Conservation (phyloP, 2,888 invertebrate species). For the Platerodrilus igneus region DNA sequence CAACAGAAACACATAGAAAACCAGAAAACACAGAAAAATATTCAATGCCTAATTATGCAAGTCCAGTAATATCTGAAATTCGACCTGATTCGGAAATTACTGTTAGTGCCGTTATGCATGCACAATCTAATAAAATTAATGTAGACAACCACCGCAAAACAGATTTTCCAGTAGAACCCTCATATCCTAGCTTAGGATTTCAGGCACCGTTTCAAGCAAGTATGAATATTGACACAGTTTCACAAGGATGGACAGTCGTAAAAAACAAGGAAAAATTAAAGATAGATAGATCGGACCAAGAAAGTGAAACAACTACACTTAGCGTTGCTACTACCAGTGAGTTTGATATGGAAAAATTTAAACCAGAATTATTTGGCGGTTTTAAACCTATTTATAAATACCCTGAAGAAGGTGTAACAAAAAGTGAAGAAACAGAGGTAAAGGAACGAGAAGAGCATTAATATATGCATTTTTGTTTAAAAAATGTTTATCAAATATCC, state of each 20-base stretch:
- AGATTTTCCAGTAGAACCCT: not conserved
- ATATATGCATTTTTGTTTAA: too few species aligned
- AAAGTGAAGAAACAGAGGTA: too few species aligned
- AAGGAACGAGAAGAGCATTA: too few species aligned
- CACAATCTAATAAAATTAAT: slow-evolving; percentile 38
- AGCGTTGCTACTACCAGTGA: slow-evolving; percentile 46
- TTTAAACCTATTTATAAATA: slow-evolving; percentile 62
- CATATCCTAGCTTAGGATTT: slow-evolving; percentile 51
- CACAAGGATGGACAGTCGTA: slow-evolving; percentile 62
- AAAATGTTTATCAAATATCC: too few species aligned
- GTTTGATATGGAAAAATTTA: slow-evolving; percentile 63
- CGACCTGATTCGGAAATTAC: slow-evolving; percentile 44
- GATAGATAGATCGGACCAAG: slow-evolving; percentile 28
- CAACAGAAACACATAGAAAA: slow-evolving; percentile 50
- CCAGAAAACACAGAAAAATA: slow-evolving; percentile 38
- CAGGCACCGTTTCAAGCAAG: slow-evolving; percentile 68
- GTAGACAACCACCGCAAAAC: too few species aligned
- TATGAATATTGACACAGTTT: slow-evolving; percentile 54
- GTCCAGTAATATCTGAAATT: slow-evolving; percentile 51
- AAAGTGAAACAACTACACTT: slow-evolving; percentile 38
- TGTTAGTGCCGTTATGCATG: slow-evolving; percentile 47
- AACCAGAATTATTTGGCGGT: slow-evolving; percentile 64
- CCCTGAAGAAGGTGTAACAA: slow-evolving; percentile 34
- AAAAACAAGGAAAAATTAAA: slow-evolving; percentile 38
- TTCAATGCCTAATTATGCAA: slow-evolving; percentile 50